phyloP scores from a whole-genome alignment of 2,797 vertebrate species.

The Periparus ater region DNA sequence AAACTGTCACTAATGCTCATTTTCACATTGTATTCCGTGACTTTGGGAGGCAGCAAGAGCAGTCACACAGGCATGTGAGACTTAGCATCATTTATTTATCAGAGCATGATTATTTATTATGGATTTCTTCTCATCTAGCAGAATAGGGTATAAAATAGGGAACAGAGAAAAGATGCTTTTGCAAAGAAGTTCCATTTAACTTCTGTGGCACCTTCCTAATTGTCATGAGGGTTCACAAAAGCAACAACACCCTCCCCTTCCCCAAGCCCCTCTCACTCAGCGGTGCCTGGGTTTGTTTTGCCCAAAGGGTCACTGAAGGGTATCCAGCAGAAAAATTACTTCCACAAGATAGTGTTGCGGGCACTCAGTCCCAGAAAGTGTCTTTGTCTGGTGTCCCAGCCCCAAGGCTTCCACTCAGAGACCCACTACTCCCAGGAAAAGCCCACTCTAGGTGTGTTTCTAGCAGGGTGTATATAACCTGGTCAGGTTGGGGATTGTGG shows the following conservation, averaged over 20 bases:
- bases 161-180: neutral
- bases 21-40: neutral
- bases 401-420: neutral
- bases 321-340: neutral
- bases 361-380: neutral
- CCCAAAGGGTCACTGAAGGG: neutral
- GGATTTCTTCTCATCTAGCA: neutral
- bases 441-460: neutral
- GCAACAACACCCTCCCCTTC: rapidly evolving
- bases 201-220: neutral
- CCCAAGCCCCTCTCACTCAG: rapidly evolving
- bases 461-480: neutral
- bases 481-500: neutral
- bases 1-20: neutral
- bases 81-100: neutral
- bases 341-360: neutral
- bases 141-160: neutral
- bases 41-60: neutral
- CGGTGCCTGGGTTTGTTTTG: neutral
- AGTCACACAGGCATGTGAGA: neutral
- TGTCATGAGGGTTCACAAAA: neutral
- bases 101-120: too few species aligned
- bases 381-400: neutral
- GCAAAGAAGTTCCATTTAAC: neutral
- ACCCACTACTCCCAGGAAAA: neutral